Evolutionary conservation across 2,113 vertebrate species (phyloP).

Genomic region (Carassius auratus): DNA sequence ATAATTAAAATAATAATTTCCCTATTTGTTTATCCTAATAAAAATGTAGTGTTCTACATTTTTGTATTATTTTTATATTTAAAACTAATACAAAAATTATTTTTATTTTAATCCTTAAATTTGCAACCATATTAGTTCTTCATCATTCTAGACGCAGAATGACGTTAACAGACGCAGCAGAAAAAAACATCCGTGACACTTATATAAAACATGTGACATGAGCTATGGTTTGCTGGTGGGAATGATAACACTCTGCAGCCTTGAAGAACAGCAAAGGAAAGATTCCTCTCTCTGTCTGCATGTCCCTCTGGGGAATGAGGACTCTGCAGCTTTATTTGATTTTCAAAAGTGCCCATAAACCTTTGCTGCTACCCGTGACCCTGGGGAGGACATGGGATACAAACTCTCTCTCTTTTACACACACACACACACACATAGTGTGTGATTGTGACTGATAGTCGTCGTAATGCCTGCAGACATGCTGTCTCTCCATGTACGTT

Average conservation of each 20-base stretch:
- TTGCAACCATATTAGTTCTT: background rate
- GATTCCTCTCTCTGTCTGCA: background rate
- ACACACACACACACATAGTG: conserved; percentile 24
- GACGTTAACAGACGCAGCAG: background rate
- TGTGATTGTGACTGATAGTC: conserved; percentile 15
- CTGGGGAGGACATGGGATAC: conserved; percentile 19
- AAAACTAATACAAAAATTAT: too few species aligned
- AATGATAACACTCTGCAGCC: conserved; percentile 15
- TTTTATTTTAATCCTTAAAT: background rate
- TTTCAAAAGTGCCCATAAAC: conserved; percentile 34
- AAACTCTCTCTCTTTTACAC: conserved; percentile 28
- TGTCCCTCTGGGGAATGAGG: conserved; percentile 15
- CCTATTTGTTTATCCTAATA: background rate
- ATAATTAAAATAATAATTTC: background rate
- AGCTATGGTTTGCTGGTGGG: background rate
- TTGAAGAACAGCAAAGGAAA: background rate
- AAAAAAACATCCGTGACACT: background rate
- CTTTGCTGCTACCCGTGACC: background rate
- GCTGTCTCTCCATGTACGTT: background rate
- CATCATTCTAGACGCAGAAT: background rate
- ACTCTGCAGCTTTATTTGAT: conserved; percentile 44
- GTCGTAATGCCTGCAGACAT: conserved; percentile 23
- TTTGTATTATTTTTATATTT: background rate
- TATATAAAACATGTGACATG: background rate
- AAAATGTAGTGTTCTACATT: background rate